Evolutionary conservation across 2,797 vertebrate genomes (phyloP).

Genomic region (Chrysocyon brachyurus): DNA sequence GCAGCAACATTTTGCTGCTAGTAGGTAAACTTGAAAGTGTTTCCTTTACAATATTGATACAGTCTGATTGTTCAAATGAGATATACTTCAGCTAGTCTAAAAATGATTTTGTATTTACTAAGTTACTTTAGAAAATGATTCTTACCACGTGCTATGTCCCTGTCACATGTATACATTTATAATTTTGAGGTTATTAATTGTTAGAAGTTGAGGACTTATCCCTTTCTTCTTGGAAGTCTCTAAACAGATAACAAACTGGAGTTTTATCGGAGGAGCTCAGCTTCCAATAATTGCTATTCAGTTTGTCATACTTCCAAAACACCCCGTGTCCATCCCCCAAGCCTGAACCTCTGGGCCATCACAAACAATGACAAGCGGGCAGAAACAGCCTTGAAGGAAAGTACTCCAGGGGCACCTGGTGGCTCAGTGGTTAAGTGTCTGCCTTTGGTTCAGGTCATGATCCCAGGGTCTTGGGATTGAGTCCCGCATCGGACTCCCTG

Average conservation of each 20-base stretch:
- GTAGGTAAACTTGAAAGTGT: background rate
- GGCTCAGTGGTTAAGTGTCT: no score
- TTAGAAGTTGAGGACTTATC: background rate
- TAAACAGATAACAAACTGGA: background rate
- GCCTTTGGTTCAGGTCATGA: no score
- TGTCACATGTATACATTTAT: background rate
- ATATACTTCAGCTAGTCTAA: background rate
- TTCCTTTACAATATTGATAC: background rate
- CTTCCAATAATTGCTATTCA: background rate
- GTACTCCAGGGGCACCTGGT: background rate
- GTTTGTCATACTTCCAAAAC: slow-evolving; percentile 15
- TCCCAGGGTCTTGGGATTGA: no score
- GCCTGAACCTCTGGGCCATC: background rate
- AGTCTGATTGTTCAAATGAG: background rate
- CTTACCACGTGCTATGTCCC: background rate
- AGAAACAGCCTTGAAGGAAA: background rate
- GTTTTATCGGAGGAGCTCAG: background rate
- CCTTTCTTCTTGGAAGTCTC: background rate
- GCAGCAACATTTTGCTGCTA: background rate
- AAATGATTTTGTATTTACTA: background rate
- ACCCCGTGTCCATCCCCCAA: background rate
- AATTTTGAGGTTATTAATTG: background rate
- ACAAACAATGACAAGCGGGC: background rate
- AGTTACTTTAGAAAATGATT: background rate
- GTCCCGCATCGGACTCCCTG: no score